These are phyloP conservation scores for Menidia menidia DNA, from an alignment of 2,797 vertebrate genomes.

Conservation along the genomic window DNA sequence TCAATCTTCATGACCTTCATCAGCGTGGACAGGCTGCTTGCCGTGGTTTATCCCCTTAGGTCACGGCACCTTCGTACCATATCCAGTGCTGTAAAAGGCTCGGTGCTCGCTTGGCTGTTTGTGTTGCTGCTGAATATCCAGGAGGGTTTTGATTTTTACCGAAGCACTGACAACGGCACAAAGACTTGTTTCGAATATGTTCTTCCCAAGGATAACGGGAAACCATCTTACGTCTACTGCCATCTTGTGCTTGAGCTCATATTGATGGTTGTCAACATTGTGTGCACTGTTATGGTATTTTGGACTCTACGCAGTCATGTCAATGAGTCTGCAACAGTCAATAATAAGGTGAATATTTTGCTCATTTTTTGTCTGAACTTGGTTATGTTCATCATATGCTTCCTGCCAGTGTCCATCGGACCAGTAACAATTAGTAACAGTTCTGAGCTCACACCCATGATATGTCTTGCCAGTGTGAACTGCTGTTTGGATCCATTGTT, in stretches of 20 bases:
- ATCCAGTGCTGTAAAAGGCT: slow-evolving; percentile 52
- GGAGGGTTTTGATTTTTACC: fast-evolving
- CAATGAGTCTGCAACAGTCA: slow-evolving; percentile 35
- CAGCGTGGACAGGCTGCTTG: slow-evolving; percentile 74
- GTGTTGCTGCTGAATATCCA: slow-evolving; percentile 50
- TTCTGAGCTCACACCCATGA: neutral
- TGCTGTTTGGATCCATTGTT: slow-evolving; percentile 74
- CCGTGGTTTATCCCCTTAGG: slow-evolving; percentile 77
- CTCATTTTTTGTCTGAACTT: slow-evolving; percentile 71
- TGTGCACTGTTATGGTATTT: slow-evolving; percentile 63
- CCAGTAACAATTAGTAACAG: neutral
- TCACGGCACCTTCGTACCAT: slow-evolving; percentile 57
- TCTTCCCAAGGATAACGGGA: neutral
- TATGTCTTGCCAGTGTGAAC: slow-evolving; percentile 65
- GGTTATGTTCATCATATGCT: slow-evolving; percentile 64
- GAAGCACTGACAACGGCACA: fast-evolving
- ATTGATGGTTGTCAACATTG: slow-evolving; percentile 55
- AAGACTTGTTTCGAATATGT: slow-evolving; percentile 51
- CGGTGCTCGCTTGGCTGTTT: slow-evolving; percentile 41
- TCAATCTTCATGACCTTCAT: slow-evolving; percentile 78
- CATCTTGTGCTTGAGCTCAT: slow-evolving; percentile 35
- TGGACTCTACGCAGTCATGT: slow-evolving; percentile 44
- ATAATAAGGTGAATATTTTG: slow-evolving; percentile 72
- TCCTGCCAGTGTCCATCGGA: slow-evolving; percentile 52
- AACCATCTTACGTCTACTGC: neutral